Percentiles rank a stretch among this genome's conserved stretches.
Evolutionary conservation across 2,113 vertebrate genomes (phyloP).

Genomic region (Pandion haliaetus): DNA sequence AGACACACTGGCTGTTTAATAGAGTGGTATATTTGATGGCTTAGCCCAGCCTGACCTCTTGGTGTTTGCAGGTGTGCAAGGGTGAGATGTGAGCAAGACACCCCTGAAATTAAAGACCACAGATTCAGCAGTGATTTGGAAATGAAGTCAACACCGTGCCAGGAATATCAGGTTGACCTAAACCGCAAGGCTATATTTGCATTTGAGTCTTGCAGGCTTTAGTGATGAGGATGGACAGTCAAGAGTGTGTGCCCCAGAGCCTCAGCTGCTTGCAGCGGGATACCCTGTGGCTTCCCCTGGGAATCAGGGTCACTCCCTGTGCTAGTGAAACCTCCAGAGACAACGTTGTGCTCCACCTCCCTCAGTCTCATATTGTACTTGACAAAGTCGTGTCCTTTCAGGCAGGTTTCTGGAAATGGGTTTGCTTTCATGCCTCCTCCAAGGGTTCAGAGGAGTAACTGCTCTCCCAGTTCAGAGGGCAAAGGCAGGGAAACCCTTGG

Average conservation of each 20-base stretch:
- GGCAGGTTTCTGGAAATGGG: not conserved
- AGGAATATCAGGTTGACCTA: not conserved
- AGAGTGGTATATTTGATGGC: not conserved
- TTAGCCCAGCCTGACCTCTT: not conserved
- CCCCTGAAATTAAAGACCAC: not conserved
- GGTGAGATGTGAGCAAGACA: not conserved
- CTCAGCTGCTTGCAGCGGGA: not conserved
- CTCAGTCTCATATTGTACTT: accelerated
- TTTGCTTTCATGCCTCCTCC: not conserved
- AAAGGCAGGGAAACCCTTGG: not conserved
- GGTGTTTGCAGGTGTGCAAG: not conserved
- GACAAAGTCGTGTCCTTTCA: not conserved
- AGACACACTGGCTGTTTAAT: not conserved
- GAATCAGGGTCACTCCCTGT: not conserved
- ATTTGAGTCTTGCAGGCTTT: not conserved
- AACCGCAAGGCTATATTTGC: not conserved
- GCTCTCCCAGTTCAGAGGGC: not conserved
- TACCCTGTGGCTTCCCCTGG: not conserved
- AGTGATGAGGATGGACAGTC: not conserved
- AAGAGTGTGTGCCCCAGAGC: accelerated
- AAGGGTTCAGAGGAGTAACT: not conserved
- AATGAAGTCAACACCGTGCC: accelerated
- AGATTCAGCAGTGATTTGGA: not conserved
- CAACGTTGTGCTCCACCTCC: not conserved
- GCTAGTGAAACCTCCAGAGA: not conserved